Evolutionary conservation across 2,888 invertebrate species (phyloP).

Genomic region (Ferdinandea cuprea): DNA sequence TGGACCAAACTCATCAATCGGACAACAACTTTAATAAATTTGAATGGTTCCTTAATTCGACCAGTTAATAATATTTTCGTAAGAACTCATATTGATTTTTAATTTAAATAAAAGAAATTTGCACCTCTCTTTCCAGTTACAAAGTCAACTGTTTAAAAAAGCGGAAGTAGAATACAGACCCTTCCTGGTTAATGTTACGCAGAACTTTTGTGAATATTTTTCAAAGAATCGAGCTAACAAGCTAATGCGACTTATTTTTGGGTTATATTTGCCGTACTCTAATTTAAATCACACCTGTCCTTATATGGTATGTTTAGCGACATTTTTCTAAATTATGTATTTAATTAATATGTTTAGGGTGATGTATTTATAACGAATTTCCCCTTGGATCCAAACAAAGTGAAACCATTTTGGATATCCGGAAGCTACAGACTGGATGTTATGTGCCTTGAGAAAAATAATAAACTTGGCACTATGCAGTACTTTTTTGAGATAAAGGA

Average conservation of each 20-base stretch:
- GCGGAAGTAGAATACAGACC: slow-evolving; percentile 1
- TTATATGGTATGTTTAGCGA: neutral
- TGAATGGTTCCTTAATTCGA: neutral
- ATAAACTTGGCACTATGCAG: too few species aligned
- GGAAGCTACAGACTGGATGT: neutral
- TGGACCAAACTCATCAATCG: slow-evolving; percentile 12
- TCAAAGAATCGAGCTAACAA: slow-evolving; percentile 11
- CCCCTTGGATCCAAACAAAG: neutral
- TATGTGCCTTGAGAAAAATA: too few species aligned
- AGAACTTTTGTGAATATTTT: slow-evolving; percentile 19
- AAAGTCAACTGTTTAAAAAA: neutral
- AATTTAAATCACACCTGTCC: slow-evolving; percentile 7
- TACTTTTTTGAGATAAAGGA: too few species aligned
- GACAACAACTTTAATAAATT: slow-evolving; percentile 4
- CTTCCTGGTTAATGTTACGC: slow-evolving; percentile 24
- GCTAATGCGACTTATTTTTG: neutral
- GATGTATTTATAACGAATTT: neutral
- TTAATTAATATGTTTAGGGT: neutral
- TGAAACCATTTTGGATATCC: neutral
- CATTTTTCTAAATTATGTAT: too few species aligned
- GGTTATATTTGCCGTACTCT: neutral
- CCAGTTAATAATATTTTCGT: neutral
- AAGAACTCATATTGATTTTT: neutral
- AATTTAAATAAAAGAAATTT: neutral
- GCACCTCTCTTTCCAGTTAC: neutral